Percentiles rank a stretch among this genome's conserved stretches.
These are phyloP conservation scores for Cherax quadricarinatus DNA, from an alignment of 1,140 invertebrate species.

Conservation along the genomic window DNA sequence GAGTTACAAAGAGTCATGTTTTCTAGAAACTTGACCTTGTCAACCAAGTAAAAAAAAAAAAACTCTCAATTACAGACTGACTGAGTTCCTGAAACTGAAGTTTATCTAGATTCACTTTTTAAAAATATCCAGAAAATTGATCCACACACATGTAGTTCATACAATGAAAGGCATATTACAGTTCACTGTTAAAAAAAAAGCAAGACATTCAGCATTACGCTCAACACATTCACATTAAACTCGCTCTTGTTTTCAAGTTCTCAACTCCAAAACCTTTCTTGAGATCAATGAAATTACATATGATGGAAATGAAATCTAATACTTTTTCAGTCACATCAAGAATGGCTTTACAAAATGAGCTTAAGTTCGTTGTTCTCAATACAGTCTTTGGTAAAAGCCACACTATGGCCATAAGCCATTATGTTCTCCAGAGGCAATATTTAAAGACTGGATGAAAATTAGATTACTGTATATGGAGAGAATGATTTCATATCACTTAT, in stretches of 20 bases:
- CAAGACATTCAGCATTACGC: neutral
- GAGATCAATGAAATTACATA: neutral
- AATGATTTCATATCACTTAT: conserved; percentile 30
- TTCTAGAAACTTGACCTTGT: neutral
- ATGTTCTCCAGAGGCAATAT: conserved; percentile 21
- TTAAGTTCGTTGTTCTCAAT: conserved; percentile 39
- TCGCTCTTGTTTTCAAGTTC: neutral
- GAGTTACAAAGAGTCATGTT: neutral
- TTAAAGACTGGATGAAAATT: conserved; percentile 42
- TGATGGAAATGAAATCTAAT: too few species aligned
- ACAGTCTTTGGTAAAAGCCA: conserved; percentile 66
- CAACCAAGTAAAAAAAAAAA: neutral
- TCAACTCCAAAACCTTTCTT: neutral
- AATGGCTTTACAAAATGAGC: conserved; percentile 21
- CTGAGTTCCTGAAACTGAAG: neutral
- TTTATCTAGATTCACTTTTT: neutral
- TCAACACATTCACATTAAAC: conserved; percentile 6
- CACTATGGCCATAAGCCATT: neutral
- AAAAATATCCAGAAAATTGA: neutral
- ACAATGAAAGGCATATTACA: neutral
- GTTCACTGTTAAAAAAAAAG: neutral
- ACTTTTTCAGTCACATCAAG: neutral
- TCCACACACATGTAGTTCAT: neutral
- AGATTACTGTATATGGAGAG: conserved; percentile 2
- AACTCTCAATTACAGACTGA: neutral